These are phyloP conservation scores for Eptesicus fuscus DNA, from an alignment of 2,113 vertebrate species.

Conservation along the genomic window DNA sequence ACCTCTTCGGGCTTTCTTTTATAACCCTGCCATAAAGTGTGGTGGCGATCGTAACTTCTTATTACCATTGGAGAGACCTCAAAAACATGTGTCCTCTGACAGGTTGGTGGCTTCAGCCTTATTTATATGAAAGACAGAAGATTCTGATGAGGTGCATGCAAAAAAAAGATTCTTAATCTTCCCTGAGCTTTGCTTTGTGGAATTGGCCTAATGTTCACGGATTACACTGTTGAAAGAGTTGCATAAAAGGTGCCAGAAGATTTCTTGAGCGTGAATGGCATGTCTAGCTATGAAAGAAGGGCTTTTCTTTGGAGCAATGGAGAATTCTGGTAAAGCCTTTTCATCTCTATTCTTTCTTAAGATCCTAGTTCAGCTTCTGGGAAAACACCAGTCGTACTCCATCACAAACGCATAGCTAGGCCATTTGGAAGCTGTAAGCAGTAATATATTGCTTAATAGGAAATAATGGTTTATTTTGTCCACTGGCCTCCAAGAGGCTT, in stretches of 20 bases:
- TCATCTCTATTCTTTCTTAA: conserved; percentile 6
- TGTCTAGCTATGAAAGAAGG: neutral
- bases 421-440: conserved; percentile 40
- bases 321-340: conserved; percentile 50
- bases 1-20: neutral
- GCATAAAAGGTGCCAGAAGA: conserved; percentile 9
- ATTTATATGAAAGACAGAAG: conserved; percentile 11
- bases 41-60: neutral
- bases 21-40: conserved; percentile 11
- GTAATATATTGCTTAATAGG: conserved; percentile 4
- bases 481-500: conserved; percentile 30
- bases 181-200: neutral
- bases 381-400: conserved; percentile 17
- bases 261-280: neutral
- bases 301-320: conserved; percentile 47
- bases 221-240: conserved; percentile 24
- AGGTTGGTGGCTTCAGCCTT: conserved; percentile 19
- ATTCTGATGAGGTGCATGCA: neutral
- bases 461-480: conserved; percentile 49
- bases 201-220: neutral
- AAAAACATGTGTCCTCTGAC: neutral
- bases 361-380: conserved; percentile 39
- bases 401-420: conserved; percentile 35
- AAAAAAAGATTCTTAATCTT: conserved; percentile 2
- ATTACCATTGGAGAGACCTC: neutral